Conservation (phyloP, 2,113 vertebrate genomes). For the Daphoenositta chrysoptera region DNA sequence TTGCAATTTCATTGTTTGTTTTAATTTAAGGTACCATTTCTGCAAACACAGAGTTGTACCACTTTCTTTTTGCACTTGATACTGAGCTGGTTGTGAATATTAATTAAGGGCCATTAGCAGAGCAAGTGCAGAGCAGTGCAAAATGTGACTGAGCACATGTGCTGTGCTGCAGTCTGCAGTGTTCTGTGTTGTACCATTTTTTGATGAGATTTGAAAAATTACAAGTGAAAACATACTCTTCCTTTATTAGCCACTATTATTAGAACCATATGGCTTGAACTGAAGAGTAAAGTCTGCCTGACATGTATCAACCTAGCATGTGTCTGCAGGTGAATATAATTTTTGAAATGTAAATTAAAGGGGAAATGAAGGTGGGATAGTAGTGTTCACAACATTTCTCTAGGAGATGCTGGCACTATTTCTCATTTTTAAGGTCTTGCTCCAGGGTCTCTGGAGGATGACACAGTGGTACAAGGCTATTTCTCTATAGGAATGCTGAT, state of each 20-base stretch:
- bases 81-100: constrained; percentile 21
- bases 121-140: constrained; percentile 37
- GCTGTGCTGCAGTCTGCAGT: constrained; percentile 8
- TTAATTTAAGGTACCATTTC: constrained; percentile 34
- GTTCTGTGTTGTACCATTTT: background rate
- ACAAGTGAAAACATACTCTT: constrained; percentile 33
- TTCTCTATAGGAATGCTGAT: background rate
- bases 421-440: background rate
- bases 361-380: constrained; percentile 5
- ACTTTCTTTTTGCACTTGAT: constrained; percentile 12
- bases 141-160: constrained; percentile 14
- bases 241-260: constrained; percentile 26
- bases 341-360: constrained; percentile 1
- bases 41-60: background rate
- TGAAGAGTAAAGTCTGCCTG: background rate
- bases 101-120: constrained; percentile 27
- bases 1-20: constrained; percentile 5
- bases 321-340: background rate
- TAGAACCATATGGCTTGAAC: constrained; percentile 21
- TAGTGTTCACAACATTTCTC: background rate
- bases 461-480: background rate
- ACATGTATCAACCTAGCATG: background rate
- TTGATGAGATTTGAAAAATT: constrained; percentile 44
- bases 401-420: background rate
- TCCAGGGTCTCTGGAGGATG: background rate